Evolutionary conservation across 2,797 vertebrate genomes (phyloP), one percentile per base, ranked within the genome.

Genomic region (Pseudomugil tenellus): DNA sequence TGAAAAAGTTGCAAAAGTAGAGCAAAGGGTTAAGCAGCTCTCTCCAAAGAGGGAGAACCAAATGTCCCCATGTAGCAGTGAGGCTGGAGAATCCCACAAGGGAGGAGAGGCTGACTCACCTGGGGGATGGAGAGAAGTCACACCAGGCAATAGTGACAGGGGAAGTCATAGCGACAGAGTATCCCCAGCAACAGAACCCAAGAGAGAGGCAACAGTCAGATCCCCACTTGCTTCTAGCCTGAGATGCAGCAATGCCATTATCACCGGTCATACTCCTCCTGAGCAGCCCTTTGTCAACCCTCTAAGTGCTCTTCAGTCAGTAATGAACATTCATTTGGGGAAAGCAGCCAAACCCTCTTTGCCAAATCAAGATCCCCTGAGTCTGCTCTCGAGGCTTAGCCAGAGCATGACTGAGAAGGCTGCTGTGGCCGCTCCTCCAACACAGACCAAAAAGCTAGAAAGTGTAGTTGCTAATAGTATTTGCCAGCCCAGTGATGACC

Each of bases 251-350:
- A 96, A 95, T 0, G 92, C 96, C 86, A 96, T 98, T 89, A 97
- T 98, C 87, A 98, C 96, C 0, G 96, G 96, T 85, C 97, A 98
- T 80, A 95, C 96, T 59, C 93, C 93, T 85, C 96, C 96, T 0
- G 97, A 98, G 81, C 97, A 98, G 91, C 97, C 97, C 59, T 99
- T 98, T 80, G 96, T 99, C 77, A 99, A 97, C 89, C 98, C 98
- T 61, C 87, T 99, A 95, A 99, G 98, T 80, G 98, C 98, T 88
- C 95, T 99, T 87, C 98, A 99, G 78, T 98, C 98, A 1, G 96
- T 99, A 91, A 99, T 99, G 97, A 99, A 99, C 91, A 96, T 99
- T 90, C 98, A 99, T 93, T 94, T 99, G 82, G 98, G 97, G 77
- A 99, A 99, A 94, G 98, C 96, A 25, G 98, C 98, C 85, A 99